Conservation (phyloP, 2,113 vertebrate genomes). For the Malaclemys terrapin region DNA sequence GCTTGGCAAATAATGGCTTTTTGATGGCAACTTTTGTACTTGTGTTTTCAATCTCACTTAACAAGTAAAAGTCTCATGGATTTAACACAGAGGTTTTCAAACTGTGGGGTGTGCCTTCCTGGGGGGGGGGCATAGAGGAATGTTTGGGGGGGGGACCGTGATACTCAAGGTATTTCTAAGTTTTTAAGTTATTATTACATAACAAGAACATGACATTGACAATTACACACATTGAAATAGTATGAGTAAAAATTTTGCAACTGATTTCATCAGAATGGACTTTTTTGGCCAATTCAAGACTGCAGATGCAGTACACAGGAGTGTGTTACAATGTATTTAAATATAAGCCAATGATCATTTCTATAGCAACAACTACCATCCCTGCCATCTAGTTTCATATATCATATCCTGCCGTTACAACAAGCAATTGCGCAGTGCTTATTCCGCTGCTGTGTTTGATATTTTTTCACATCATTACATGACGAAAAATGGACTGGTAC, state of each 20-base stretch:
- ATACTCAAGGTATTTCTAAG: neutral
- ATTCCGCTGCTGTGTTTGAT: too few relatives aligned
- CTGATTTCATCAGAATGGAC: neutral
- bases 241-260: neutral
- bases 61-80: neutral
- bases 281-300: neutral
- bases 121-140: too few relatives aligned
- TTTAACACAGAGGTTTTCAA: neutral
- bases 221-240: neutral
- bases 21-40: neutral
- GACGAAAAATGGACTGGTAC: too few relatives aligned
- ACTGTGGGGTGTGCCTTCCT: neutral
- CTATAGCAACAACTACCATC: neutral
- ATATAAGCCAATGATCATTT: neutral
- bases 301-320: neutral
- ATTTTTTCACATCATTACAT: too few relatives aligned
- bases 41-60: neutral
- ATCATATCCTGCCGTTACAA: too few relatives aligned
- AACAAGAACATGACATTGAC: neutral
- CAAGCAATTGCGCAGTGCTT: too few relatives aligned
- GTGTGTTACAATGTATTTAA: neutral
- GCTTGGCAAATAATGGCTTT: neutral
- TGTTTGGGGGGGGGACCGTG: fast-evolving
- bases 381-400: neutral
- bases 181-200: neutral